Evolutionary conservation across 2,797 vertebrate species (phyloP), one percentile per base, ranked within the genome.

Genomic region (Oryzias dopingdopingensis): DNA sequence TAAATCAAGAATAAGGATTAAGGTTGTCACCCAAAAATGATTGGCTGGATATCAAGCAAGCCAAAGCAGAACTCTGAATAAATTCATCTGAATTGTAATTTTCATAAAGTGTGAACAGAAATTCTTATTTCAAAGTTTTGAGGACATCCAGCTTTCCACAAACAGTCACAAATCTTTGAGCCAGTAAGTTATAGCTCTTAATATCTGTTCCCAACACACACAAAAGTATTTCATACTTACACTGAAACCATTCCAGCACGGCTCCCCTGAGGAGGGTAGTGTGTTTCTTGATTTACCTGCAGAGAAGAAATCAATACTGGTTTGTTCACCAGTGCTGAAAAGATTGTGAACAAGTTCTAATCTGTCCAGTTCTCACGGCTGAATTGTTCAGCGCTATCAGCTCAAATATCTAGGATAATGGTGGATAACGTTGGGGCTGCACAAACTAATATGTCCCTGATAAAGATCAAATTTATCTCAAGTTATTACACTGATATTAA

Each of bases 251-350:
- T 66, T 68, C 51, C 6, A 24, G 59, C 48, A 37, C 64, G 3
- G 16, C 52, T 67, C 80, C 74, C 71, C 59, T 15, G 68, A 72
- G 77, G 67, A 75, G 72, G 61, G 66, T 47, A 67, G 66, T 52
- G 41, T 55, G 67, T 74, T 83, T 86, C 68, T 82, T 87, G 85
- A 89, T 88, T 79, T 74, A 85, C 77, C 83, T 74, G 84, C 78
- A 77, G 73, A 57, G 63, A 56, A 72, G 46, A 84, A 89, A 88
- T 88, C 88, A 79, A 87, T 89, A 81, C 63, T 67, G 62, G 75
- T 84, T 83, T 77, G 71, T 62, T 81, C 79, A 54, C 52, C 65
- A 54, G 52, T 54, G 29, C 61, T 42, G 65, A 72, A 74, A 77
- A 72, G 67, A 83, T 82, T 79, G 70, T 56, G 59, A 71, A 76